A percentile compares a stretch with the other conserved stretches of the same genome.
phyloP scores from a whole-genome alignment of 1,140 invertebrate species.

The Camponotus vicinus region DNA sequence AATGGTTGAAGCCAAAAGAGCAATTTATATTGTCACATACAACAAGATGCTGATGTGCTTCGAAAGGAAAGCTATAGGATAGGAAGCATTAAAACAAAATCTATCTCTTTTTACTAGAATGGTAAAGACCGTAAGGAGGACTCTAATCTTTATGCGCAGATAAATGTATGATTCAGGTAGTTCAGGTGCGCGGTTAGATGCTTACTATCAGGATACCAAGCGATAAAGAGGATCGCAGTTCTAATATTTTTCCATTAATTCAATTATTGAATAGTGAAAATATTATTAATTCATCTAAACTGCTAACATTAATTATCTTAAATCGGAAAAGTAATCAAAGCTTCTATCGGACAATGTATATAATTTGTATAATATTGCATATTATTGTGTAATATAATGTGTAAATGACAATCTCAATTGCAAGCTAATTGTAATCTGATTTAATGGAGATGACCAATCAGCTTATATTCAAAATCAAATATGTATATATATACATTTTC shows the following conservation, averaged over 20 bases:
- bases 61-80: conserved; percentile 66
- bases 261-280: neutral
- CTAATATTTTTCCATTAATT: conserved; percentile 49
- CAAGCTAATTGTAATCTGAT: neutral
- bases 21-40: neutral
- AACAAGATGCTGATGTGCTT: neutral
- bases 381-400: neutral
- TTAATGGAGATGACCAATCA: neutral
- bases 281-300: too few relatives aligned
- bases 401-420: neutral
- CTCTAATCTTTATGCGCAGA: conserved; percentile 73
- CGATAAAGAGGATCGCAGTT: conserved; percentile 60
- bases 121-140: conserved; percentile 72
- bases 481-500: too few relatives aligned
- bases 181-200: conserved; percentile 82
- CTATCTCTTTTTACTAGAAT: conserved; percentile 71
- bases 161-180: conserved; percentile 76
- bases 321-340: neutral
- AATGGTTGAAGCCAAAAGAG: conserved; percentile 20
- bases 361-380: neutral
- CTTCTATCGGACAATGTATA: neutral
- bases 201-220: conserved; percentile 76
- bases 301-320: neutral
- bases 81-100: conserved; percentile 79
- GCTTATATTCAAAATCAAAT: neutral